phyloP scores from a whole-genome alignment of 2,888 invertebrate genomes.

The Lysandra bellargus region DNA sequence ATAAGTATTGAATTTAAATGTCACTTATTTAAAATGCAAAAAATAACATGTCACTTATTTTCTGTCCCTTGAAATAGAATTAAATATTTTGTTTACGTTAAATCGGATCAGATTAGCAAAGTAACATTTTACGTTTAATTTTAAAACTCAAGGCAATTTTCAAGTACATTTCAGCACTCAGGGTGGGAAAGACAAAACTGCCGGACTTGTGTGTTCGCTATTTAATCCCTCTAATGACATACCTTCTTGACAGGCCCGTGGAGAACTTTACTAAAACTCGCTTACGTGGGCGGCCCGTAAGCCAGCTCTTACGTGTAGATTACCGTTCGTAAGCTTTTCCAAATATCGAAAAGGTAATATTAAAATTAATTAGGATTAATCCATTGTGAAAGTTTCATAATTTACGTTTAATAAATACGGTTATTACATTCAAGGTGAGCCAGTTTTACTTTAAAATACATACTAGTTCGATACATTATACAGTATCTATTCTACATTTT shows the following conservation, averaged over 20 bases:
- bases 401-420: not conserved
- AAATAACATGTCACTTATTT: not conserved
- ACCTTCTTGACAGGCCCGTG: constrained; percentile 7
- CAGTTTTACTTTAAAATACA: not conserved
- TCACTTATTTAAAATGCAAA: no score
- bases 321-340: not conserved
- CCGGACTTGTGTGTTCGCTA: not conserved
- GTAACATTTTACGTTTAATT: not conserved
- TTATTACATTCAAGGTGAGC: not conserved
- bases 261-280: constrained; percentile 7
- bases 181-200: not conserved
- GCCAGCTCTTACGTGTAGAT: constrained; percentile 16
- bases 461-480: not conserved
- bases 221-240: constrained; percentile 7
- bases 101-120: not conserved
- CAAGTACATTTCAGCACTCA: not conserved
- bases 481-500: not conserved
- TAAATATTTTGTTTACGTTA: not conserved
- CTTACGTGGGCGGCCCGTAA: not conserved
- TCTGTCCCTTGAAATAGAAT: not conserved
- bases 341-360: not conserved
- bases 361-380: not conserved
- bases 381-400: not conserved
- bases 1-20: no score
- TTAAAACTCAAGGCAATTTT: not conserved